Evolutionary conservation across 2,797 vertebrate species (phyloP), one percentile per base, ranked within the genome.

Genomic region (Gallirallus australis): DNA sequence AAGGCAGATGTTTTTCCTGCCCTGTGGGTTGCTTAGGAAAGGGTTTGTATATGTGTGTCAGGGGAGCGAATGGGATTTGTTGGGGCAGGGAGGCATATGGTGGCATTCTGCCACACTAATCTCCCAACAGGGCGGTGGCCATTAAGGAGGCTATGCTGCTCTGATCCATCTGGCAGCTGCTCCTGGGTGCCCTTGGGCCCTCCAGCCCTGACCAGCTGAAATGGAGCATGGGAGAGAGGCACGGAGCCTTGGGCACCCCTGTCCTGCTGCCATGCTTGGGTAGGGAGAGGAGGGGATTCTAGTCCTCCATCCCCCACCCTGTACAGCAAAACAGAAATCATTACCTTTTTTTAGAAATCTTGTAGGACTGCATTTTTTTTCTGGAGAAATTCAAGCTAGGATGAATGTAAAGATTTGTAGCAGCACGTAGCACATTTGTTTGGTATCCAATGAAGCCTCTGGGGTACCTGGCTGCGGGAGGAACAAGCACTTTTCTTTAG

Each of bases 231-330:
- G 53, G 5, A n/a, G 60, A 25, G 23, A 42, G 14, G 27, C 1
- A 3, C 7, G 0, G 0, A n/a, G 17, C 33, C 28, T 15, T 30
- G 0, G 2, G 20, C 37, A 40, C 8, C 1, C 3, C 25, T 15
- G 6, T 42, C 31, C 30, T 2, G 0, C 50, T n/a, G 42, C 25
- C 0, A 0, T 0, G 2, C 47, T 28, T 0, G 2, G 7, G 30
- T 35, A 50, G 53, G 15, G 30, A 59, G 4, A 10, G 1, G 6
- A 27, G 6, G 7, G 8, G 21, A 86, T 18, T 24, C 20, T 35
- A 10, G 7, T 12, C 15, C 48, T 21, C 30, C 27, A 13, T 3
- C 30, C 19, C 37, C 27, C 2, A 0, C 18, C 3, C 0, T 4
- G 6, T 9, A 28, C 1, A 0, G 4, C 0, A 2, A 57, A 21